Base-by-base conservation (phyloP, 2,888 invertebrate genomes). In the Harpagoxenus sublaevis region DNA sequence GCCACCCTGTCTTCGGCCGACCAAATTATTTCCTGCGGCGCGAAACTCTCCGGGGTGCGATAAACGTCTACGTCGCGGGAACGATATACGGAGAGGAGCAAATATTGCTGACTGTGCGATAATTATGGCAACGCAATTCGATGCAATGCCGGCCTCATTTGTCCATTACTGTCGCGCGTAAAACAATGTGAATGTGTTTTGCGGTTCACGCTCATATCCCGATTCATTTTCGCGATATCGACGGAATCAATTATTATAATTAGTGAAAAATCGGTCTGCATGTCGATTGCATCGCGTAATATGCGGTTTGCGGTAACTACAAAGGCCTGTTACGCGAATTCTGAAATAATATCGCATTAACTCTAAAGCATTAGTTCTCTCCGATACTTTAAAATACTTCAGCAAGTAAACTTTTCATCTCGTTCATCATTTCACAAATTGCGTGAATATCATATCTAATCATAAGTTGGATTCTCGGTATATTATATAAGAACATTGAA, bases 1-100 rank as follows among this genome's bases (percentile, higher is more conserved):
- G 39, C 51, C 42, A 70, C n/a, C 66, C 71, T 73, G 73, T 70
- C 71, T 77, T 81, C 45, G 71, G 62, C 53, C 84, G 65, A 66
- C 84, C 83, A 85, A 89, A 89, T 89, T 89, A 89, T 89, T 89
- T 89, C 87, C 89, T 62, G 70, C 70, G 65, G 66, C 65, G 70
- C 70, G 77, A 79, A 57, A 65, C 79, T 86, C 89, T 60, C 89
- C n/a, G 35, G 87, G 83, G 86, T 60, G 65, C 84, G 84, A 85
- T 85, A 85, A 89, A 84, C 55, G 84, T 86, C 85, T 78, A 65
- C 73, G 68, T 42, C 53, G 18, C 31, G 71, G 66, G 31, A 62
- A 63, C 75, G 74, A 86, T 68, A 71, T 68, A 84, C 42, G 31
- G 82, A 74, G 35, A 73, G 62, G 53, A 70, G 63, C 71, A 63